phyloP scores from a whole-genome alignment of 2,888 invertebrate genomes.

The Strigamia transsilvanica region DNA sequence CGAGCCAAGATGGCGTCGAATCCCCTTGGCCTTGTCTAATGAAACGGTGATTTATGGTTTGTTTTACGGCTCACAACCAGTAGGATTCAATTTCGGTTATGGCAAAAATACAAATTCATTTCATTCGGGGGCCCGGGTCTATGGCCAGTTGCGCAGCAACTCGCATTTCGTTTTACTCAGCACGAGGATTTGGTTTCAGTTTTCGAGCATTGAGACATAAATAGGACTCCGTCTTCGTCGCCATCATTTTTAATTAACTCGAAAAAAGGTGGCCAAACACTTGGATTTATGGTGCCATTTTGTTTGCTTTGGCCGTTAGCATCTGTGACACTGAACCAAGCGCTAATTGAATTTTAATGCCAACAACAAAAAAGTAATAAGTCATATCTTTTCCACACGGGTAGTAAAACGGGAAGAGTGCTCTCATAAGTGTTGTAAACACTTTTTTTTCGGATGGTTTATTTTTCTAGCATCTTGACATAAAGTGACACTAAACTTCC shows the following conservation, averaged over 20 bases:
- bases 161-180: constrained; percentile 1
- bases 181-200: constrained; percentile 2
- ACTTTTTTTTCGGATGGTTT: background rate
- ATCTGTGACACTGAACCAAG: constrained; percentile 1
- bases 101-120: constrained; percentile 32
- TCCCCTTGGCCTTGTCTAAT: constrained; percentile 34
- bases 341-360: constrained; percentile 48
- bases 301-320: constrained; percentile 13
- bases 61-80: background rate
- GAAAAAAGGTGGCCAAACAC: constrained; percentile 23
- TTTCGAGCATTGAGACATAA: background rate
- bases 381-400: constrained; percentile 20
- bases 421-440: constrained; percentile 20
- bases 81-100: constrained; percentile 1
- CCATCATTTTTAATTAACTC: constrained; percentile 39
- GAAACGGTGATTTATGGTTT: constrained; percentile 4
- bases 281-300: constrained; percentile 27
- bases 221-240: constrained; percentile 1
- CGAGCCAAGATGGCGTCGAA: constrained; percentile 9
- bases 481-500: background rate
- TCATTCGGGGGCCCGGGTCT: background rate
- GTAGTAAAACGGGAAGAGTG: background rate
- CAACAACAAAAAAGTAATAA: constrained; percentile 16
- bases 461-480: background rate
- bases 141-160: background rate